These are phyloP conservation scores for Anagrus nilaparvatae DNA, from an alignment of 1,140 invertebrate genomes.

Conservation along the genomic window DNA sequence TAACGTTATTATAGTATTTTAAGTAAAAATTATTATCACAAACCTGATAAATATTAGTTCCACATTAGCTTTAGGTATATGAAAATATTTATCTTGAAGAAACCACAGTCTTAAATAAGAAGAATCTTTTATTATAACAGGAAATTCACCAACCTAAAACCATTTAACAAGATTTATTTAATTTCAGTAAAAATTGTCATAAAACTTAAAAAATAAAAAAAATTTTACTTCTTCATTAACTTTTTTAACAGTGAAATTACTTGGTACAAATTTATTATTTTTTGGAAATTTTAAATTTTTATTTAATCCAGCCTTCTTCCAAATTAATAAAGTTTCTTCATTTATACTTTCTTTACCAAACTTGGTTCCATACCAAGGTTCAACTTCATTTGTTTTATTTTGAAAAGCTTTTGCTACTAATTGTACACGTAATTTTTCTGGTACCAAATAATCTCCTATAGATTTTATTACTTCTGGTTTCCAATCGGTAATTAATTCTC, in stretches of 20 bases:
- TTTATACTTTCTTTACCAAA: conserved; percentile 67
- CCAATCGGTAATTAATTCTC: conserved; percentile 78
- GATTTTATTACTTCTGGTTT: conserved; percentile 71
- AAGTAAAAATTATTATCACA: too few relatives aligned
- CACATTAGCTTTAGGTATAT: conserved; percentile 77
- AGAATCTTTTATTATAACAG: conserved; percentile 69
- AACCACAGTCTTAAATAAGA: conserved; percentile 78
- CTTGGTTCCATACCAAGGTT: conserved; percentile 87
- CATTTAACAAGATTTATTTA: too few relatives aligned
- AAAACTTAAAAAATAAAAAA: too few relatives aligned
- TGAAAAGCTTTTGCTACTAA: conserved; percentile 65
- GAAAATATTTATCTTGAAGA: conserved; percentile 88
- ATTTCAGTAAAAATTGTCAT: background rate
- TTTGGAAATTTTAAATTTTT: conserved; percentile 63
- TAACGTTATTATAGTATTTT: too few relatives aligned
- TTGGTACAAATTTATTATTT: conserved; percentile 88
- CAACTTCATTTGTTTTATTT: conserved; percentile 50
- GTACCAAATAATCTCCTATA: conserved; percentile 61
- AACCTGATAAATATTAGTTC: conserved; percentile 73
- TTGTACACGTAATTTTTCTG: conserved; percentile 69
- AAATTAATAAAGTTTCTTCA: conserved; percentile 51
- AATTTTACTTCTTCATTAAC: conserved; percentile 27
- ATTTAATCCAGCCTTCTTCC: conserved; percentile 55
- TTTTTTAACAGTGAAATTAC: conserved; percentile 69
- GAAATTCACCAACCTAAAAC: conserved; percentile 50